Base-by-base conservation (phyloP, 2,888 invertebrate species). In the Hyposoter dolosus region DNA sequence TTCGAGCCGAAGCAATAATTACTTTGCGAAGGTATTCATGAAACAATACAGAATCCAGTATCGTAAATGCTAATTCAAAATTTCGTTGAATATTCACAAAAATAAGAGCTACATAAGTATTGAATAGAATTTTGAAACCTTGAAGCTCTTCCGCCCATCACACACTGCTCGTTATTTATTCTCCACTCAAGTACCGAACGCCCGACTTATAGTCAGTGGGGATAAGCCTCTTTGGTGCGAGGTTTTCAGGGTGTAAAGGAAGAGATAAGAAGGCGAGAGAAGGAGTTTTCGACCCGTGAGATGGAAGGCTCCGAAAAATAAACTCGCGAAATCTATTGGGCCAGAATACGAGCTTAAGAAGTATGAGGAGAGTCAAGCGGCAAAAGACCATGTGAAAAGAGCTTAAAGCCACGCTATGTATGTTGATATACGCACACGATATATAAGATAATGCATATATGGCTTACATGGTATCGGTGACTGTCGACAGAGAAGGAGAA, bases 301-400 rank as follows among this genome's bases (percentile, higher is more conserved):
- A 50, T 53, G 69, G 65, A 77, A 71, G 82, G 63, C 72, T 68
- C 63, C 78, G 28, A 71, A 69, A 50, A 60, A 84, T 82, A 82
- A 81, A 76, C 85, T 82, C 75, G 69, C 65, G 71, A 85, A 82
- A 85, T 85, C 85, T 80, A 85, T 85, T 85, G 83, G 83, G 66
- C 79, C 76, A 50, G 47, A 28, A 75, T 66, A 53, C 28, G 53
- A 69, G 53, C 28, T 68, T 63, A 40, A 43, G 69, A 80, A 43
- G 50, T 69, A 82, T 56, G 79, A 66, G 77, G 15, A 15, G 15
- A 60, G 28, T 50, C 76, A 19, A 69, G 72, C 56, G 77, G 82
- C 53, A 71, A 53, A 75, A 84, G 88, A 85, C 88, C 87, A 87
- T 91, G 90, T 90, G 89, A 88, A 89, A 89, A 88, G 83, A 83